Evolutionary conservation across 2,888 invertebrate species (phyloP), one percentile per base, ranked within the genome.

Genomic region (Eupithecia subfuscata): DNA sequence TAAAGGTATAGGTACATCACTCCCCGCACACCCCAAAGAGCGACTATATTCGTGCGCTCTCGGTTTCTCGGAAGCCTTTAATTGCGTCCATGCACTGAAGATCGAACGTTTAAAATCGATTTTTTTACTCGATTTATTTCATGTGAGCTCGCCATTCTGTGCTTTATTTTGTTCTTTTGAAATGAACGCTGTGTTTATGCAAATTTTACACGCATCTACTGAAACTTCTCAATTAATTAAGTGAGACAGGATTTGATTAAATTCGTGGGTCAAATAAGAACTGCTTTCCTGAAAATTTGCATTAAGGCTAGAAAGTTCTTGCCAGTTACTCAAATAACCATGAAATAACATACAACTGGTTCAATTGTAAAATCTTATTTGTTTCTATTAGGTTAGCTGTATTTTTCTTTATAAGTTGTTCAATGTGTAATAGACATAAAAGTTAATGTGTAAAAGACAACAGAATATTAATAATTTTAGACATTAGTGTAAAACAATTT

Each of bases 61-160:
- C 22, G n/a, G 87, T 83, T 94, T 95, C 95, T 90, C 86, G 83
- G 95, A 94, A 94, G 89, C 83, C 93, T 94, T 95, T 95, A 95
- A 95, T 95, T 95, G 95, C 94, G 90, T 92, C 91, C 91, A 92
- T 91, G 76, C 75, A 79, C 87, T 90, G 89, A 92, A 90, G 92
- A 92, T 94, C 94, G 94, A 93, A 93, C 92, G 92, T 89, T 94
- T 93, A 92, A 94, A 93, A 94, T 92, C 92, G 91, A 92, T 92
- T 94, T 94, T 87, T 94, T 95, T 94, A 90, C 90, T 93, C 93
- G 89, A 91, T 93, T 95, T 92, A 90, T 89, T 91, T 86, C 89
- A 91, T 90, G 91, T 90, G 93, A 87, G 91, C 88, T 85, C 80
- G 71, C 30, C 89, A 91, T 92, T 89, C 87, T 91, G 68, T 43